Evolutionary conservation across 2,113 vertebrate species (phyloP).

Genomic region (Quiscalus mexicanus): DNA sequence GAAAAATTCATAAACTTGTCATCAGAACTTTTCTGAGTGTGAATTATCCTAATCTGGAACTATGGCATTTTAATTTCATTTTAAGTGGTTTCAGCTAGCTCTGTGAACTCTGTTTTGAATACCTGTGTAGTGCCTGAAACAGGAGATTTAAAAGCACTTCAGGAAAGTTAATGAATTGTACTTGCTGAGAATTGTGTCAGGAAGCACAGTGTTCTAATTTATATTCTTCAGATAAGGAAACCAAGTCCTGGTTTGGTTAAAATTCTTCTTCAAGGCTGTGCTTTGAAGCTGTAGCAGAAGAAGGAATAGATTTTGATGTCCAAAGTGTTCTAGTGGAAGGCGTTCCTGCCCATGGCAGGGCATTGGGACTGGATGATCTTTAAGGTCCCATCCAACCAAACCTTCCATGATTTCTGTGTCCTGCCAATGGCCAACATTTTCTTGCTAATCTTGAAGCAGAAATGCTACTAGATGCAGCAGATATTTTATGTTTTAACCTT

Average conservation of each 20-base stretch:
- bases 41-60: conserved; percentile 38
- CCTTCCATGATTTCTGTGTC: neutral
- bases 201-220: neutral
- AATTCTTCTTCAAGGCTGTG: neutral
- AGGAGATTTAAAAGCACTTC: conserved; percentile 50
- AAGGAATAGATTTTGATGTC: neutral
- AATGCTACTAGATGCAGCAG: neutral
- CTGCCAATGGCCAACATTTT: neutral
- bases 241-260: neutral
- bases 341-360: accelerated
- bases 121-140: conserved; percentile 30
- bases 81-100: conserved; percentile 32
- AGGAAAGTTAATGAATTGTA: conserved; percentile 32
- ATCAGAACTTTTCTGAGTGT: neutral
- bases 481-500: neutral
- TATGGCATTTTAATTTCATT: conserved; percentile 31
- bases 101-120: conserved; percentile 37
- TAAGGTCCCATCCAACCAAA: neutral
- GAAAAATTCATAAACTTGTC: neutral
- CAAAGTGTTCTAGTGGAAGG: neutral
- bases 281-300: neutral
- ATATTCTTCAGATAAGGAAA: conserved; percentile 14
- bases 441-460: neutral
- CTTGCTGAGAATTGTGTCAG: conserved; percentile 22
- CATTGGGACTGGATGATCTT: neutral